These are phyloP conservation scores for Drosophila pseudotalamancana DNA, from an alignment of 2,888 invertebrate species.

Conservation along the genomic window DNA sequence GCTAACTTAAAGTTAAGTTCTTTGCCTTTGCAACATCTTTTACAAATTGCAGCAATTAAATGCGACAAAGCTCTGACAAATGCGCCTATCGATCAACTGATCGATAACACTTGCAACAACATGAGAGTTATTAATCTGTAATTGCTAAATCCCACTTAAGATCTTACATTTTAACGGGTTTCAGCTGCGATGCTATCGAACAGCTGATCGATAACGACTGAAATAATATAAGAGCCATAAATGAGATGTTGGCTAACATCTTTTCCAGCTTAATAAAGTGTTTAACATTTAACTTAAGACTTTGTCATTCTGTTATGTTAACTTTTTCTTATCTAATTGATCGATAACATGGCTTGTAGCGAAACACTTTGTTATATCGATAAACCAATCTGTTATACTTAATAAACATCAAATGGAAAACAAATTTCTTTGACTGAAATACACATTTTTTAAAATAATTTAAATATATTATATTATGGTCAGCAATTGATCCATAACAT, in stretches of 20 bases:
- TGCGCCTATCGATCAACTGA: conserved; percentile 12
- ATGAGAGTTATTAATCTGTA: not conserved
- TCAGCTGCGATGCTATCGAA: not conserved
- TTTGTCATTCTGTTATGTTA: not conserved
- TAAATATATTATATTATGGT: too few species aligned
- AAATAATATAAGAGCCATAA: not conserved
- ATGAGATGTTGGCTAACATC: not conserved
- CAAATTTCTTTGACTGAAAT: too few species aligned
- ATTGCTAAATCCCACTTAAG: not conserved
- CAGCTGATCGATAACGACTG: not conserved
- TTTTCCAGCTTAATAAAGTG: too few species aligned
- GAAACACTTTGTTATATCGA: too few species aligned
- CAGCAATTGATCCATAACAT: too few species aligned
- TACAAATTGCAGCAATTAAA: conserved; percentile 26
- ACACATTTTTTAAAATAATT: too few species aligned
- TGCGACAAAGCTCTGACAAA: conserved; percentile 14
- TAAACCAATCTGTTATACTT: too few species aligned
- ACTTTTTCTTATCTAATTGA: not conserved
- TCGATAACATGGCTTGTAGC: too few species aligned
- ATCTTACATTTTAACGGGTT: not conserved
- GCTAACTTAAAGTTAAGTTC: conserved; percentile 5
- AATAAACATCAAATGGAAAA: too few species aligned
- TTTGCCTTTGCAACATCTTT: conserved; percentile 2
- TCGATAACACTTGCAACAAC: conserved; percentile 4
- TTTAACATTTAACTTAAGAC: too few species aligned